Percentiles rank a stretch among this genome's conserved stretches.
These are phyloP conservation scores for Gallinago nigripennis DNA, from an alignment of 2,797 vertebrate species.

Conservation along the genomic window DNA sequence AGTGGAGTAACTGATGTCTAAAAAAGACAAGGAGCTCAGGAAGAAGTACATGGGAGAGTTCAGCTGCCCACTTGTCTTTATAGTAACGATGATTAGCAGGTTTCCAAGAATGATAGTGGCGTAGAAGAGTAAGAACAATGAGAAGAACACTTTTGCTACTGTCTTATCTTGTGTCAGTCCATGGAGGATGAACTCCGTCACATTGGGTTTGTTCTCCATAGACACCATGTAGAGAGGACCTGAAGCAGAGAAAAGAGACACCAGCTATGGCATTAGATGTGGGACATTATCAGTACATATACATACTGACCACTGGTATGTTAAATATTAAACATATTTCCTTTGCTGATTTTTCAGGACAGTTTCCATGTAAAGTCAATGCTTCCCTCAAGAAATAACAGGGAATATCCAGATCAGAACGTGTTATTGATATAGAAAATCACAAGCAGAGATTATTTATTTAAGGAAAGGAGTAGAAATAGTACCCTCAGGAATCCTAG, in stretches of 20 bases:
- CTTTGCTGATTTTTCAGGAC: background rate
- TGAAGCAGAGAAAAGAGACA: background rate
- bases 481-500: background rate
- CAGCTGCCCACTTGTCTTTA: background rate
- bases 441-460: background rate
- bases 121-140: background rate
- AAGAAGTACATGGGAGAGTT: conserved; percentile 56
- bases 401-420: background rate
- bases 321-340: background rate
- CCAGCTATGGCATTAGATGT: background rate
- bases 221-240: background rate
- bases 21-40: conserved; percentile 23
- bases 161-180: background rate
- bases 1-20: conserved; percentile 26
- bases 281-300: background rate
- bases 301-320: background rate
- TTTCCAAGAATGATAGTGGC: background rate
- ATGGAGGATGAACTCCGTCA: background rate
- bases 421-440: accelerated
- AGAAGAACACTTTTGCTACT: background rate
- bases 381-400: background rate
- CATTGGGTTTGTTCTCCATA: background rate
- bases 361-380: background rate
- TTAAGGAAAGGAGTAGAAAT: background rate
- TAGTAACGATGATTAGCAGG: background rate